phyloP scores from a whole-genome alignment of 1,140 invertebrate genomes.

The Trichonephila inaurata region DNA sequence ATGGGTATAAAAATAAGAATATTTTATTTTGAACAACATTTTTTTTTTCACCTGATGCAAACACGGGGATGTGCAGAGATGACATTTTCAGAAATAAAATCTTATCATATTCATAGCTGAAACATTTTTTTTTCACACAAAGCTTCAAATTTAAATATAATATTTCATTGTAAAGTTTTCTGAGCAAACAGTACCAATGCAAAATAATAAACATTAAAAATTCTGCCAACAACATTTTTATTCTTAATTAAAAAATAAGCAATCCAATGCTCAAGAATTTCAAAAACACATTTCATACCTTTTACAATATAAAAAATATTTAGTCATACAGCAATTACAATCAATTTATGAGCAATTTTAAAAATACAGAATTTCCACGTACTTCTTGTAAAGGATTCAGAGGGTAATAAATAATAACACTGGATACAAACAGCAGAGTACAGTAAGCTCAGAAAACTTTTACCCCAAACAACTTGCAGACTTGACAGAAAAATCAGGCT shows the following conservation, averaged over 20 bases:
- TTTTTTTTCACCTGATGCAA: constrained; percentile 61
- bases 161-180: constrained; percentile 6
- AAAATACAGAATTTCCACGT: too few relatives aligned
- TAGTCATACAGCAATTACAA: too few relatives aligned
- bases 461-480: not conserved
- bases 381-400: too few relatives aligned
- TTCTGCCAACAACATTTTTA: too few relatives aligned
- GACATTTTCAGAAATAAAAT: constrained; percentile 39
- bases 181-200: constrained; percentile 23
- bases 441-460: not conserved
- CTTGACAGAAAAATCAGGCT: constrained; percentile 36
- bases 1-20: constrained; percentile 69
- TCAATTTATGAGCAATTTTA: too few relatives aligned
- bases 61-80: constrained; percentile 51
- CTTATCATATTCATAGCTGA: constrained; percentile 27
- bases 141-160: constrained; percentile 13
- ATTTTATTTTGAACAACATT: constrained; percentile 60
- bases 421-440: not conserved
- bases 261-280: too few relatives aligned
- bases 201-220: not conserved
- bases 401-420: too few relatives aligned
- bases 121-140: constrained; percentile 25
- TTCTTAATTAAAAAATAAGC: too few relatives aligned
- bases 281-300: too few relatives aligned
- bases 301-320: too few relatives aligned